These are phyloP conservation scores for Siphamia tubifer DNA, from an alignment of 2,113 vertebrate genomes.

Conservation along the genomic window DNA sequence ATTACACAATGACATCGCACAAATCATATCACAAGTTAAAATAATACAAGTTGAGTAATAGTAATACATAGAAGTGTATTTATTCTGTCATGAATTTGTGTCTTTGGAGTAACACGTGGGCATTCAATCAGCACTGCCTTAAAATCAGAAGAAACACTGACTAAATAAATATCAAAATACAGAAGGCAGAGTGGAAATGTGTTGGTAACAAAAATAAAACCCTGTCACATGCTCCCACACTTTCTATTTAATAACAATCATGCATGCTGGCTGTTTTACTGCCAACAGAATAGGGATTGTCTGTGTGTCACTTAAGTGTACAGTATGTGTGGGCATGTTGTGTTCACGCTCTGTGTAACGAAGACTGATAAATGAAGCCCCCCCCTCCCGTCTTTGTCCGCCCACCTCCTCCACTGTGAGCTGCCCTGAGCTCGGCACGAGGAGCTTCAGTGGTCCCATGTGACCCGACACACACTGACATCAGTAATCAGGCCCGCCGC, in stretches of 20 bases:
- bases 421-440: slow-evolving; percentile 44
- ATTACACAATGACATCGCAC: no score
- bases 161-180: slow-evolving; percentile 12
- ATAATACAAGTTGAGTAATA: no score
- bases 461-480: slow-evolving; percentile 66
- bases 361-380: slow-evolving; percentile 63
- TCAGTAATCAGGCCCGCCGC: slow-evolving; percentile 72
- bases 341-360: slow-evolving; percentile 35
- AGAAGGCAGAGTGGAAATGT: background rate
- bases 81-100: no score
- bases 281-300: slow-evolving; percentile 11
- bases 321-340: slow-evolving; percentile 49
- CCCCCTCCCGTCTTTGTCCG: background rate
- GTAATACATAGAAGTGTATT: no score
- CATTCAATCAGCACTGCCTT: slow-evolving; percentile 3
- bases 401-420: background rate
- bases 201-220: background rate
- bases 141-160: background rate
- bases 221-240: background rate
- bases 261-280: background rate
- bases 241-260: slow-evolving; percentile 17
- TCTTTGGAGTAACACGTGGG: background rate
- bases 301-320: slow-evolving; percentile 25
- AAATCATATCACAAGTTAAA: no score
- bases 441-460: slow-evolving; percentile 58